Conservation (phyloP, 2,888 invertebrate species). For the Daptonema setosum region DNA sequence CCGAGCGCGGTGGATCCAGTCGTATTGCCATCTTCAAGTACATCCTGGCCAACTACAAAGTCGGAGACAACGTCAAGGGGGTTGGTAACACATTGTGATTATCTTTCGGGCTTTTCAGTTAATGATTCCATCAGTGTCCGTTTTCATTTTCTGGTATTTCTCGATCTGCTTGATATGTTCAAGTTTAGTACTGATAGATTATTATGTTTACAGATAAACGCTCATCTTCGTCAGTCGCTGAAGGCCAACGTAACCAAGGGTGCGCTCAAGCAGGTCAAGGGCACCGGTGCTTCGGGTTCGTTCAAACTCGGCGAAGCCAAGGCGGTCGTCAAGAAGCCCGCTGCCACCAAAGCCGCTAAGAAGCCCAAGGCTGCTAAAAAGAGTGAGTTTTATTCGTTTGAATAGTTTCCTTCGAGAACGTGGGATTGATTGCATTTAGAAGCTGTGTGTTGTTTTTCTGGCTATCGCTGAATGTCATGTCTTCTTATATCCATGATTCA, state of each 20-base stretch:
- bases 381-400: neutral
- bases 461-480: too few relatives aligned
- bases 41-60: neutral
- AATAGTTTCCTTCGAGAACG: neutral
- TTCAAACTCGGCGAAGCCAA: neutral
- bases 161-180: too few relatives aligned
- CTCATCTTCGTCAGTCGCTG: constrained; percentile 26
- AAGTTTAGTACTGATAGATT: too few relatives aligned
- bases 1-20: neutral
- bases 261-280: constrained; percentile 21
- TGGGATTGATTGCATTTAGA: neutral
- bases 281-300: neutral
- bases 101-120: too few relatives aligned
- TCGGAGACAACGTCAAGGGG: neutral
- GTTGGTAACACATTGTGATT: too few relatives aligned
- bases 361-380: neutral
- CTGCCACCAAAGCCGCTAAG: neutral
- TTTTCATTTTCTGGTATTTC: too few relatives aligned
- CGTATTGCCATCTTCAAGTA: neutral
- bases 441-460: neutral
- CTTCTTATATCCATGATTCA: too few relatives aligned
- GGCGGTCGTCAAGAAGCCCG: neutral
- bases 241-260: constrained; percentile 24
- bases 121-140: too few relatives aligned
- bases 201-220: constrained; percentile 16